Evolutionary conservation across 2,113 vertebrate species (phyloP).

Genomic region (Stigmatopora argus): DNA sequence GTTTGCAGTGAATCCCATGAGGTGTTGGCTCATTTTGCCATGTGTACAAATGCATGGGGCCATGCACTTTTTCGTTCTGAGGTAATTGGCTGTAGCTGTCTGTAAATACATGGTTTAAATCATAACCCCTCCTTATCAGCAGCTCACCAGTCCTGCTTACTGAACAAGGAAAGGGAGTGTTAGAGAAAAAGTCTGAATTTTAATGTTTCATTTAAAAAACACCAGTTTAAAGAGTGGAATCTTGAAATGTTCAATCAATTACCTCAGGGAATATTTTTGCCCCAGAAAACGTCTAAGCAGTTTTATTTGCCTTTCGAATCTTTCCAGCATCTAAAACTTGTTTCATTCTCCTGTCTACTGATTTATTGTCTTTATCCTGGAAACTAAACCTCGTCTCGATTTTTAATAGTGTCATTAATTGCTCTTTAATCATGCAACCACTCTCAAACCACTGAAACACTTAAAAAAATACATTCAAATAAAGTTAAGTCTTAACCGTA

Average conservation of each 20-base stretch:
- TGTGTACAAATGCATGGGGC: slow-evolving; percentile 37
- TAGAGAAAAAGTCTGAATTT: slow-evolving; percentile 16
- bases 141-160: slow-evolving; percentile 31
- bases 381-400: slow-evolving; percentile 1
- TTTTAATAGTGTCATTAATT: slow-evolving; percentile 2
- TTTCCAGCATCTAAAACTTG: slow-evolving; percentile 2
- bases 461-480: too few relatives aligned
- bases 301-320: slow-evolving; percentile 14
- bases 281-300: neutral
- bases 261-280: neutral
- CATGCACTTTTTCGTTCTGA: slow-evolving; percentile 29
- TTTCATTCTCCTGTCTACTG: neutral
- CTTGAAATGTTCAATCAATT: slow-evolving; percentile 12
- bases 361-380: slow-evolving; percentile 7
- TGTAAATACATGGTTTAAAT: slow-evolving; percentile 51
- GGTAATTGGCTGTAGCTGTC: slow-evolving; percentile 43
- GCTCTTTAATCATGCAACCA: slow-evolving; percentile 1
- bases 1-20: slow-evolving; percentile 45
- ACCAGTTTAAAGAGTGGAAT: slow-evolving; percentile 16
- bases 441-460: neutral
- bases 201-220: slow-evolving; percentile 10
- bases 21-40: slow-evolving; percentile 35
- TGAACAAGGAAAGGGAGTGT: slow-evolving; percentile 8
- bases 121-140: slow-evolving; percentile 50
- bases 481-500: too few relatives aligned